Conservation (phyloP, 2,888 invertebrate genomes). For the Cheilosia vulpina region DNA sequence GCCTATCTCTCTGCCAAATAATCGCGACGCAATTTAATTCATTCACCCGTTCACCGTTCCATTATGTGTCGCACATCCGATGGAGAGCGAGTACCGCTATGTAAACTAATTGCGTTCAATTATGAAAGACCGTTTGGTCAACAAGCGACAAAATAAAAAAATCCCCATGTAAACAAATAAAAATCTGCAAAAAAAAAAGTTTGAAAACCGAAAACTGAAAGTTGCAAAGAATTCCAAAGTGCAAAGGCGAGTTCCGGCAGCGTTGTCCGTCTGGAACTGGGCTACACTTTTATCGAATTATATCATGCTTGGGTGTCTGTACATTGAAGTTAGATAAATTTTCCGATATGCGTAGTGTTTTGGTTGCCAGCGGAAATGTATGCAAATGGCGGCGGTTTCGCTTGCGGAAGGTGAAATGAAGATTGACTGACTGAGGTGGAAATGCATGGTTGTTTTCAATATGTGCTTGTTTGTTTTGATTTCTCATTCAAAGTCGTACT, state of each 20-base stretch:
- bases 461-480: too few relatives aligned
- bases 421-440: too few relatives aligned
- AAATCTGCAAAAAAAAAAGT: conserved; percentile 8
- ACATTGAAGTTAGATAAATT: conserved; percentile 18
- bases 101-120: conserved; percentile 66
- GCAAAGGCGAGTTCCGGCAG: conserved; percentile 32
- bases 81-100: conserved; percentile 41
- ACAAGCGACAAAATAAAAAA: conserved; percentile 5
- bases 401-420: background rate
- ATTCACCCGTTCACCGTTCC: conserved; percentile 6
- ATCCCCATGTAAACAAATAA: conserved; percentile 25
- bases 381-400: background rate
- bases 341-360: conserved; percentile 5
- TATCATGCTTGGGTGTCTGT: conserved; percentile 31
- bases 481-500: too few relatives aligned
- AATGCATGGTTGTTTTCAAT: too few relatives aligned
- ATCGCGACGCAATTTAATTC: conserved; percentile 38
- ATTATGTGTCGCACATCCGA: conserved; percentile 40
- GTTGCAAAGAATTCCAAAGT: conserved; percentile 31
- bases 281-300: conserved; percentile 8
- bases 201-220: conserved; percentile 42
- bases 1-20: conserved; percentile 51
- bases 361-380: background rate
- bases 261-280: conserved; percentile 22
- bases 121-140: conserved; percentile 55